These are phyloP conservation scores for Danio tinwini DNA, from an alignment of 2,797 vertebrate genomes.

Conservation along the genomic window DNA sequence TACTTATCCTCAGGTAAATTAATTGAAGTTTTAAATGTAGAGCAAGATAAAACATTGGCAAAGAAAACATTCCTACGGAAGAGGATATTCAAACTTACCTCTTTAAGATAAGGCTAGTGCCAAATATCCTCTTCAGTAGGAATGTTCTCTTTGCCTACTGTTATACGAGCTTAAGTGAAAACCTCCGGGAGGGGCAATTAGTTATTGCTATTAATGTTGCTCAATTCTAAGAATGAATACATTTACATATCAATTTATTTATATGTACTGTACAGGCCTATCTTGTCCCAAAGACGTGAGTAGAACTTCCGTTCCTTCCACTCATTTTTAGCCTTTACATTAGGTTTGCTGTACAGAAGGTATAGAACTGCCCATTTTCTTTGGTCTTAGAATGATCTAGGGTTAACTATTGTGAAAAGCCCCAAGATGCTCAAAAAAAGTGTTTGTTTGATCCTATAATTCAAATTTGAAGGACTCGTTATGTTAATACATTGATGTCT, in stretches of 20 bases:
- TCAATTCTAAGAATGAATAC: slow-evolving; percentile 1
- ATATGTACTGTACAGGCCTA: neutral
- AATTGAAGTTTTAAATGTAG: too few relatives aligned
- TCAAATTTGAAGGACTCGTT: neutral
- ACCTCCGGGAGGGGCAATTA: neutral
- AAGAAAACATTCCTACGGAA: too few relatives aligned
- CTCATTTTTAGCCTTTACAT: slow-evolving; percentile 3
- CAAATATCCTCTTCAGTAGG: slow-evolving; percentile 24
- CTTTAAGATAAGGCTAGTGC: slow-evolving; percentile 29
- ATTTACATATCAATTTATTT: too few relatives aligned
- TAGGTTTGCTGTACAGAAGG: slow-evolving; percentile 35
- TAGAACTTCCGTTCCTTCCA: slow-evolving; percentile 18
- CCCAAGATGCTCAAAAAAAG: neutral
- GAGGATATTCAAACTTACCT: slow-evolving; percentile 2
- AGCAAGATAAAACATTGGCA: too few relatives aligned
- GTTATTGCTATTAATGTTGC: neutral
- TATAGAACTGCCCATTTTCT: neutral
- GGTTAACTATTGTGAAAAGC: too few relatives aligned
- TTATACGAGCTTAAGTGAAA: neutral
- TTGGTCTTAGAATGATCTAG: too few relatives aligned
- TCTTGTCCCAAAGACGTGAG: slow-evolving; percentile 18
- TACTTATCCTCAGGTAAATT: too few relatives aligned
- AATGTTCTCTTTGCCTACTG: neutral
- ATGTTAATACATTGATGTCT: neutral
- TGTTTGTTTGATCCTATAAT: neutral